Evolutionary conservation across 2,113 vertebrate genomes (phyloP).

Genomic region (Physeter macrocephalus): DNA sequence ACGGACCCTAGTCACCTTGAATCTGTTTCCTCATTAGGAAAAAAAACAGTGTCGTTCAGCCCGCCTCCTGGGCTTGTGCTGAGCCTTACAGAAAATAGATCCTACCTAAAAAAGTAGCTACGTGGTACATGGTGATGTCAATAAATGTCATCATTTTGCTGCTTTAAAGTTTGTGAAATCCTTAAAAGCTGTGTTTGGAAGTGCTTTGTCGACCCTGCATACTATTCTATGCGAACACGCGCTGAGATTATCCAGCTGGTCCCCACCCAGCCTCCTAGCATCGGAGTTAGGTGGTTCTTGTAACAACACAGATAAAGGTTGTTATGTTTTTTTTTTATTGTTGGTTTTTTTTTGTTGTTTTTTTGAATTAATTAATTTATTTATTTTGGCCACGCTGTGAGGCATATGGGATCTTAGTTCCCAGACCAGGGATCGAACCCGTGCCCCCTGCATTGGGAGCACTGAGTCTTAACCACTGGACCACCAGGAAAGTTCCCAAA

Average conservation of each 20-base stretch:
- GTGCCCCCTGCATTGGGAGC: too few species aligned
- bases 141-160: neutral
- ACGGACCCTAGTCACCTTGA: neutral
- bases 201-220: rapidly evolving
- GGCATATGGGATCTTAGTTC: too few species aligned
- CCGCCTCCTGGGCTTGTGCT: neutral
- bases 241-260: rapidly evolving
- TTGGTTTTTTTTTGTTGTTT: too few species aligned
- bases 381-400: too few species aligned
- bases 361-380: too few species aligned
- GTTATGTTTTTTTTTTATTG: rapidly evolving
- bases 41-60: rapidly evolving
- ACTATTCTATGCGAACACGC: neutral
- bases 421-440: too few species aligned
- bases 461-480: too few species aligned
- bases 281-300: neutral
- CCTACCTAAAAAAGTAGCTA: neutral
- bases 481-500: too few species aligned
- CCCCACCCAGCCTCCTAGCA: too few species aligned
- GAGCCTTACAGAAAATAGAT: neutral
- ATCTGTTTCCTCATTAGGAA: neutral
- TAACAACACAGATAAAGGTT: neutral
- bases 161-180: neutral
- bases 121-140: neutral
- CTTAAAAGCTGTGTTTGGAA: too few species aligned